phyloP scores from a whole-genome alignment of 2,888 invertebrate species.

The Caenorhabditis sinica region DNA sequence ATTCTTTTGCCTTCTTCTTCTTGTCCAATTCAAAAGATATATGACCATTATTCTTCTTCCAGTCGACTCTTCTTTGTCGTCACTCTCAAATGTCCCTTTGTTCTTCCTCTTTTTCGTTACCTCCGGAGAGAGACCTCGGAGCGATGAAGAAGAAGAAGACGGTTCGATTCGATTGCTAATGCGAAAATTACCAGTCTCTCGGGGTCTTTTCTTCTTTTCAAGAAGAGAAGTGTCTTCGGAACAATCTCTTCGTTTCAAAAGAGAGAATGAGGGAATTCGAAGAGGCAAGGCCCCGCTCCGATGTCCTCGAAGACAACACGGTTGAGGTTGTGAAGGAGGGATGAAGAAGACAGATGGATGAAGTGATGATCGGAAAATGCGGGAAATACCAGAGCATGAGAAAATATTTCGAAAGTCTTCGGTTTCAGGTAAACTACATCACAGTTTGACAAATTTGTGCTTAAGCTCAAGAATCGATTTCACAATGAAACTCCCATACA shows the following conservation, averaged over 20 bases:
- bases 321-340: background rate
- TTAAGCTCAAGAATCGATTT: too few relatives aligned
- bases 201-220: background rate
- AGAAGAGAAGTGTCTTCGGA: conserved; percentile 30
- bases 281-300: conserved; percentile 1
- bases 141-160: background rate
- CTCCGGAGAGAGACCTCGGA: conserved; percentile 7
- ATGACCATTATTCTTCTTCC: conserved; percentile 26
- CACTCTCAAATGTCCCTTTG: conserved; percentile 45
- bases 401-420: too few relatives aligned
- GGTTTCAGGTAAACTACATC: too few relatives aligned
- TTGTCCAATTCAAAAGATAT: conserved; percentile 18
- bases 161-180: conserved; percentile 57
- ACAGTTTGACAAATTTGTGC: too few relatives aligned
- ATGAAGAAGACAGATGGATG: conserved; percentile 1
- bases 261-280: conserved; percentile 17
- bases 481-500: too few relatives aligned
- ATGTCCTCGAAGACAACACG: conserved; percentile 60
- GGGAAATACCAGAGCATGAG: too few relatives aligned
- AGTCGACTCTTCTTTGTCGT: background rate
- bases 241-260: conserved; percentile 14
- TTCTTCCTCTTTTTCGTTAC: conserved; percentile 5
- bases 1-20: background rate
- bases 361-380: background rate
- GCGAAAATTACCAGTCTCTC: conserved; percentile 66